phyloP scores from a whole-genome alignment of 2,888 invertebrate species.

The Amphiduros pacificus region DNA sequence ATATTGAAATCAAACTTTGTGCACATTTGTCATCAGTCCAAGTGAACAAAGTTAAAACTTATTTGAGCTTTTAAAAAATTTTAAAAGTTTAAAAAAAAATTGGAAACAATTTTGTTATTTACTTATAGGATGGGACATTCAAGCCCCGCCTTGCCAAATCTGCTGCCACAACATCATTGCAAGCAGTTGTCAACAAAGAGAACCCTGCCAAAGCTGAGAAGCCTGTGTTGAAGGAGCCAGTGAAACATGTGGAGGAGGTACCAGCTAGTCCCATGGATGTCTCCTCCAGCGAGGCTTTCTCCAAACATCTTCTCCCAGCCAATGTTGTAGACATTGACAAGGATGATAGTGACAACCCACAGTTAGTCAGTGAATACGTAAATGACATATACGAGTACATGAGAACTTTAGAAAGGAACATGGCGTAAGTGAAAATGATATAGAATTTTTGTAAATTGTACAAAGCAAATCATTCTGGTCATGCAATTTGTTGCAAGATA shows the following conservation, averaged over 20 bases:
- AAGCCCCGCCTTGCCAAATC: neutral
- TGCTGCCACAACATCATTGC: neutral
- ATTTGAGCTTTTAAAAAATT: no score
- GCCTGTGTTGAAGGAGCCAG: neutral
- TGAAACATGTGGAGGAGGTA: neutral
- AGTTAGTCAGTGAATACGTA: conserved; percentile 81
- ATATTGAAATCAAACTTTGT: no score
- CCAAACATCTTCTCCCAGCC: conserved; percentile 14
- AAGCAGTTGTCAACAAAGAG: neutral
- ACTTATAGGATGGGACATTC: neutral
- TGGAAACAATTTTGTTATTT: neutral
- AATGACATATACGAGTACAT: conserved; percentile 88
- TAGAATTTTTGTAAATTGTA: no score
- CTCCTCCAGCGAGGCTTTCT: conserved; percentile 15
- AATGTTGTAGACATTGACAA: conserved; percentile 69
- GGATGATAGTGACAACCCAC: conserved; percentile 74
- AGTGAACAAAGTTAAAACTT: no score
- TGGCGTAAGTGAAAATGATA: neutral
- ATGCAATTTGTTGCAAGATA: no score
- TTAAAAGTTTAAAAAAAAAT: no score
- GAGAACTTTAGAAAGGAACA: conserved; percentile 68
- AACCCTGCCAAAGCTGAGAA: neutral
- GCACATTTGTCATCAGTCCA: no score
- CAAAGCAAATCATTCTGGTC: no score
- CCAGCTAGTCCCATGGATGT: conserved; percentile 12